Conservation (phyloP, 1,140 invertebrate genomes). For the Dendroctonus valens region DNA sequence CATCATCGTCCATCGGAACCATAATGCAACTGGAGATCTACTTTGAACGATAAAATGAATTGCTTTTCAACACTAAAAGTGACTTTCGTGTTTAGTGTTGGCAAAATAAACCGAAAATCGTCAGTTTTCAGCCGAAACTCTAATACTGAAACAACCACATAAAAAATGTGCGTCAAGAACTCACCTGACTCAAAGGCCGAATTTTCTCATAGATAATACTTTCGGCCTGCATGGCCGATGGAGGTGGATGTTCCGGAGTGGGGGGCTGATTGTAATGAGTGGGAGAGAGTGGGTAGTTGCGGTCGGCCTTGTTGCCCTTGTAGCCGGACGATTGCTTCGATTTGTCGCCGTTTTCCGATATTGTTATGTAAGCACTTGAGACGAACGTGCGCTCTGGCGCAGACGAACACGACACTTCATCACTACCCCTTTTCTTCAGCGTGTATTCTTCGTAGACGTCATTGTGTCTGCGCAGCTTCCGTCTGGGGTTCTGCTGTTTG, state of each 20-base stretch:
- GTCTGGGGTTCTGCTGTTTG: constrained; percentile 68
- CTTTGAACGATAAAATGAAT: too few relatives aligned
- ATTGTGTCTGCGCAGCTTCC: constrained; percentile 65
- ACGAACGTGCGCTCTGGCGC: constrained; percentile 55
- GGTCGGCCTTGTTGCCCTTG: constrained; percentile 39
- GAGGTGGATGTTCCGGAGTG: constrained; percentile 91
- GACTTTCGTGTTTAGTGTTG: too few relatives aligned
- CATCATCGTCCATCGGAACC: neutral
- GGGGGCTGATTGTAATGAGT: constrained; percentile 89
- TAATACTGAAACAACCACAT: constrained; percentile 8
- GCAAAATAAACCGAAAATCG: neutral
- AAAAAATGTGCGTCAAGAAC: constrained; percentile 37
- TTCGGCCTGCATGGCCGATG: constrained; percentile 86
- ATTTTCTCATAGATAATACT: constrained; percentile 88
- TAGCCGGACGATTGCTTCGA: constrained; percentile 33
- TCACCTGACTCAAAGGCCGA: constrained; percentile 83
- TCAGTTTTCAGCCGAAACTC: neutral
- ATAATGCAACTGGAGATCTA: too few relatives aligned
- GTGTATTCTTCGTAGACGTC: constrained; percentile 63
- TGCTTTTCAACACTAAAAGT: too few relatives aligned
- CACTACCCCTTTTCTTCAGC: constrained; percentile 47
- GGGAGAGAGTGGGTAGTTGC: constrained; percentile 67
- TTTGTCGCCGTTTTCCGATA: constrained; percentile 40
- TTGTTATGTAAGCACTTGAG: constrained; percentile 59
- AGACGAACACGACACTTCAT: constrained; percentile 44